Conservation (phyloP, 2,888 invertebrate genomes). For the Cantharis rufa region DNA sequence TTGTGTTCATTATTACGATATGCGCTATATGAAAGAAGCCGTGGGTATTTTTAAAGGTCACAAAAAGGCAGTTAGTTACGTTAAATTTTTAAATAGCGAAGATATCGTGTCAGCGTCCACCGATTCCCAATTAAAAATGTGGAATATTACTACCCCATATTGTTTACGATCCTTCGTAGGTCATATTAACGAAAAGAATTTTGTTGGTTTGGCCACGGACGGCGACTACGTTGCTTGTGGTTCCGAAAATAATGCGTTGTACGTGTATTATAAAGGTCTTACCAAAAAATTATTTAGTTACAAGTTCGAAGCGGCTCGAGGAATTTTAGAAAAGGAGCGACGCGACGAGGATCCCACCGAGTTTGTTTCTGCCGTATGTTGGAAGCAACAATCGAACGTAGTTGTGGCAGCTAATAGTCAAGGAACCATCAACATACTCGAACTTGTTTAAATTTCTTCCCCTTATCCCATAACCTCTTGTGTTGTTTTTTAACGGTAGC, state of each 20-base stretch:
- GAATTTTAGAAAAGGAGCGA: constrained; percentile 75
- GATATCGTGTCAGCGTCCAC: constrained; percentile 92
- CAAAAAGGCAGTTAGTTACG: constrained; percentile 92
- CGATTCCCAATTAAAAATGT: constrained; percentile 87
- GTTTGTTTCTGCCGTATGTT: constrained; percentile 95
- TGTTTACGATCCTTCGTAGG: constrained; percentile 87
- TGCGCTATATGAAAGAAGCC: constrained; percentile 80
- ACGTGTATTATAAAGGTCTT: constrained; percentile 88
- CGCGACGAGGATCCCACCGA: constrained; percentile 86
- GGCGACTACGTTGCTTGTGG: constrained; percentile 93
- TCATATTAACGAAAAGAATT: constrained; percentile 94
- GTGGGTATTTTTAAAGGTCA: constrained; percentile 86
- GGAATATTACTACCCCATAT: constrained; percentile 79
- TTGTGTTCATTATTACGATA: constrained; percentile 94
- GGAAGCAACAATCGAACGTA: constrained; percentile 83
- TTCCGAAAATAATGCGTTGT: constrained; percentile 91
- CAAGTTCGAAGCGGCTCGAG: constrained; percentile 82
- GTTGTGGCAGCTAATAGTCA: constrained; percentile 93
- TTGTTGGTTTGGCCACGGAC: constrained; percentile 91
- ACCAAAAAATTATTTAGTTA: constrained; percentile 84
- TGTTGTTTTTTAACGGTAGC: neutral
- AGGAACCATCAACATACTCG: constrained; percentile 88
- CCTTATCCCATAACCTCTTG: neutral
- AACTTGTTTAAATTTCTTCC: constrained; percentile 63
- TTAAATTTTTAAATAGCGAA: constrained; percentile 82